Base-by-base conservation (phyloP, 2,113 vertebrate genomes). In the Nicator chloris region DNA sequence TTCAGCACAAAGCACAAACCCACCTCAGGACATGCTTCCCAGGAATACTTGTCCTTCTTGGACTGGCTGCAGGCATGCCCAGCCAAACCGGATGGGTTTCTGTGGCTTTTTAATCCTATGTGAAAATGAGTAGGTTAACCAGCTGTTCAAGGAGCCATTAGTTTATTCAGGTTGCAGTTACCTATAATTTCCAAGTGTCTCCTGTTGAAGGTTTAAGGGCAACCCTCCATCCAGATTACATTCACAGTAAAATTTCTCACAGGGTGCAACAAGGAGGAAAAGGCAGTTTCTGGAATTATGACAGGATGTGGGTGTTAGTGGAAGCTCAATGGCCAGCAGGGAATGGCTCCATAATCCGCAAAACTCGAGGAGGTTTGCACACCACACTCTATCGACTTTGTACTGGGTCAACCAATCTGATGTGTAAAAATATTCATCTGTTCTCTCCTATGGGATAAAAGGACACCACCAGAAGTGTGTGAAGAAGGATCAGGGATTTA, bases 21-120 rank as follows among this genome's bases (percentile, higher is more conserved):
- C 23, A 31, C 23, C 8, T 73, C 0, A 6, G 26, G 44, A 49
- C 2, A 1, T 2, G 13, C 56, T 75, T 92, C 49, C 56, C 3
- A 12, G 63, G 68, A 63, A 60, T 78, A 47, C 17, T 17, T 63
- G 7, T 57, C 37, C 33, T 86, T 73, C 42, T 78, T 65, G 60
- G 45, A 30, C 15, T 64, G n/a, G 9, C 40, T 90, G 28, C 30
- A 81, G 54, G 3, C 22, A 54, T 2, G 2, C 20, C 37, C 37
- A 53, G 18, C 6, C 15, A 71, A 45, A 57, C 7, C 0, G 0
- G 9, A 16, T n/a, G 20, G 9, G 7, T 37, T 80, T 75, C 54
- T 72, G 31, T 65, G 37, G n/a, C 14, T n/a, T 64, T 90, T 49
- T 37, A 85, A 61, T 69, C 8, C 42, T n/a, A 10, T 4, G 16